phyloP scores from a whole-genome alignment of 2,797 vertebrate genomes.

The Holocentrus rufus region DNA sequence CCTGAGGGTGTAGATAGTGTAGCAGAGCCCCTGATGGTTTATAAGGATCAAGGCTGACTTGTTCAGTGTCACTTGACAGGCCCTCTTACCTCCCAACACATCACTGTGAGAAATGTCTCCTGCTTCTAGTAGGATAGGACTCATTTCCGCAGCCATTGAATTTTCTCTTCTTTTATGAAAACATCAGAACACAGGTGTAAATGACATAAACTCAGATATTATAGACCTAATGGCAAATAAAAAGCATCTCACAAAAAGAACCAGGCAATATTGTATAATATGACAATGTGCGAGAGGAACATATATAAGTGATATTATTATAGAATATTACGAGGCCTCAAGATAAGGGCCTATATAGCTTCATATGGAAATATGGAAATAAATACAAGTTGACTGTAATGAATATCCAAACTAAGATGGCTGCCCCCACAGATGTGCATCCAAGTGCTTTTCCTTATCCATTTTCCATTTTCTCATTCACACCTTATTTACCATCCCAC shows the following conservation, averaged over 20 bases:
- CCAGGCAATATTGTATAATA: conserved; percentile 6
- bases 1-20: conserved; percentile 45
- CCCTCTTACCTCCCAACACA: conserved; percentile 38
- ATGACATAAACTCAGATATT: conserved; percentile 28
- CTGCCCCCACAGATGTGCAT: conserved; percentile 57
- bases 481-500: conserved; percentile 76
- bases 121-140: conserved; percentile 44
- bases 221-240: conserved; percentile 40
- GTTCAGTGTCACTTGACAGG: conserved; percentile 49
- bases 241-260: background rate
- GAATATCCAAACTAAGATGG: conserved; percentile 56
- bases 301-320: conserved; percentile 27
- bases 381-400: conserved; percentile 53
- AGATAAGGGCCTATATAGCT: conserved; percentile 28
- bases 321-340: conserved; percentile 7
- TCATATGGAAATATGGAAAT: conserved; percentile 42
- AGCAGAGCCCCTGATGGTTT: conserved; percentile 47
- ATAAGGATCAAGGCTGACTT: conserved; percentile 33
- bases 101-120: conserved; percentile 50
- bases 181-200: conserved; percentile 31
- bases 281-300: conserved; percentile 24
- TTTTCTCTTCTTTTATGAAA: conserved; percentile 39
- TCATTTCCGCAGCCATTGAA: conserved; percentile 47
- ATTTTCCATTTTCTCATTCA: conserved; percentile 72
- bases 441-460: conserved; percentile 62